Conservation (phyloP, 92 coral and sea anemone genomes). For the Epizoanthus fatuus region DNA sequence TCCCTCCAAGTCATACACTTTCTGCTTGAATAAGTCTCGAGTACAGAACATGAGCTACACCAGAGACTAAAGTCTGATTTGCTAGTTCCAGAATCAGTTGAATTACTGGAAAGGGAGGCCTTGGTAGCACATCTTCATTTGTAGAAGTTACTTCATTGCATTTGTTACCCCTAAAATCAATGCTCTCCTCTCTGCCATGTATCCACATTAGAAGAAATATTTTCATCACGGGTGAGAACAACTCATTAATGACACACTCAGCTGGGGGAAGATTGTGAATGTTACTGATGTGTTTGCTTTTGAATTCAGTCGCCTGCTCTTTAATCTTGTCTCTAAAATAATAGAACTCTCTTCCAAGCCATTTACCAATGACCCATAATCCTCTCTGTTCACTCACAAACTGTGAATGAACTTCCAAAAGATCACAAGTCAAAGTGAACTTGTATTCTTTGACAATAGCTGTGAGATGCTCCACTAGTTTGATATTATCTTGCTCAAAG, state of each 20-base stretch:
- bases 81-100: slow-evolving; percentile 91
- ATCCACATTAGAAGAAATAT: slow-evolving; percentile 83
- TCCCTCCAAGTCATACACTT: slow-evolving; percentile 57
- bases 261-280: slow-evolving; percentile 88
- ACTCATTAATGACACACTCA: slow-evolving; percentile 73
- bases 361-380: slow-evolving; percentile 63
- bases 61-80: slow-evolving; percentile 91
- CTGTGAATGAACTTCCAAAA: slow-evolving; percentile 9
- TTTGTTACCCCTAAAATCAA: background rate
- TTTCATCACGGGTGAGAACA: slow-evolving; percentile 88
- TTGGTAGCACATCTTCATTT: slow-evolving; percentile 11
- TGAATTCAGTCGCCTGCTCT: slow-evolving; percentile 79
- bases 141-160: background rate
- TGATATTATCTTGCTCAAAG: background rate
- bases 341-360: slow-evolving; percentile 84
- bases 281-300: slow-evolving; percentile 80
- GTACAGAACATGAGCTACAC: slow-evolving; percentile 95
- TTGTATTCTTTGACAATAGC: slow-evolving; percentile 33
- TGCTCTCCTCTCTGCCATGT: slow-evolving; percentile 42
- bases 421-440: slow-evolving; percentile 19
- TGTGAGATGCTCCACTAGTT: slow-evolving; percentile 22
- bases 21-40: slow-evolving; percentile 86
- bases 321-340: slow-evolving; percentile 63
- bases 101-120: slow-evolving; percentile 67
- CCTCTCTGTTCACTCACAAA: slow-evolving; percentile 38